phyloP scores from a whole-genome alignment of 2,797 vertebrate genomes.

The Ficedula albicollis region DNA sequence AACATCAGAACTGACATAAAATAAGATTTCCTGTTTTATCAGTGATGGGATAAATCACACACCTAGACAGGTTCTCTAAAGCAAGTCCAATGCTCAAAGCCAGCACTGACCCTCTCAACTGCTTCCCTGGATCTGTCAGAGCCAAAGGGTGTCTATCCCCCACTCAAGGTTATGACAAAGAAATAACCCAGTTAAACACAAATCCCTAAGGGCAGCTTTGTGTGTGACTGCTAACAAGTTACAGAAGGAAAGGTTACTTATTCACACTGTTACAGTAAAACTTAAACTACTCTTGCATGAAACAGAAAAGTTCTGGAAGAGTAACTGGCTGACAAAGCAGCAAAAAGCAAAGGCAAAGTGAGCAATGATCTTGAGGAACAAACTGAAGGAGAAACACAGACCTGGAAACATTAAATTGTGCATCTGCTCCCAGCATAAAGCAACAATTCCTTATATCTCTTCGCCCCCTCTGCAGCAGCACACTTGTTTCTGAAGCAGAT shows the following conservation, averaged over 20 bases:
- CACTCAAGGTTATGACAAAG: not conserved
- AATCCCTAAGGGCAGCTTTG: not conserved
- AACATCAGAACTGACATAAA: not conserved
- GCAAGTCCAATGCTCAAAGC: not conserved
- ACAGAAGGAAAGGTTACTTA: not conserved
- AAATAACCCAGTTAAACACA: not conserved
- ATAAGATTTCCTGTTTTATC: not conserved
- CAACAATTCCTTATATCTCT: not conserved
- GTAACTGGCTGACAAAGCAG: not conserved
- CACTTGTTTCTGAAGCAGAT: not conserved
- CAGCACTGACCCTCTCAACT: not conserved
- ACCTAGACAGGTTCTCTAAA: not conserved
- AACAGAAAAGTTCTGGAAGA: not conserved
- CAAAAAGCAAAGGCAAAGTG: not conserved
- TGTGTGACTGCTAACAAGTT: not conserved
- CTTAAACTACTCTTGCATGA: not conserved
- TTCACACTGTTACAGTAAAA: not conserved
- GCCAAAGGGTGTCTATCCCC: not conserved
- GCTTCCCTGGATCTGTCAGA: not conserved
- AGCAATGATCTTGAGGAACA: not conserved
- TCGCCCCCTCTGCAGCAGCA: fast-evolving
- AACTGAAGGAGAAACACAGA: not conserved
- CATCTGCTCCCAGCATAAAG: not conserved
- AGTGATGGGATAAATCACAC: not conserved
- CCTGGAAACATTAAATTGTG: not conserved